Percentiles rank a stretch among this genome's conserved stretches.
Conservation (phyloP, 2,888 invertebrate species). For the Andrena bicolor region DNA sequence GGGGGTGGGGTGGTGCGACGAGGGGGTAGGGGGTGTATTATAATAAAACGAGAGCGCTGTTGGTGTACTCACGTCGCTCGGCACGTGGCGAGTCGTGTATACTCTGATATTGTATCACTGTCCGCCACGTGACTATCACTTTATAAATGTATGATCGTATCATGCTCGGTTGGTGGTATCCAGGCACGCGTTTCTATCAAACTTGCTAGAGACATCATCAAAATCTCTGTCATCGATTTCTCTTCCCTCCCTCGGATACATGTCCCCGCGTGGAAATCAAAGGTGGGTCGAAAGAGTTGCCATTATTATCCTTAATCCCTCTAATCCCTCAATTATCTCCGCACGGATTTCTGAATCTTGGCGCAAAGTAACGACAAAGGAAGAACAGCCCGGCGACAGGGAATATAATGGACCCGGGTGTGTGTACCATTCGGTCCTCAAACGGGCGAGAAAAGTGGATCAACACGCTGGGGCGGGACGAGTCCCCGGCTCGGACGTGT, state of each 20-base stretch:
- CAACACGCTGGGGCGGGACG: slow-evolving; percentile 60
- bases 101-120: slow-evolving; percentile 79
- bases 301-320: no score
- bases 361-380: background rate
- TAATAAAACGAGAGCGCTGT: slow-evolving; percentile 76
- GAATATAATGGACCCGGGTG: background rate
- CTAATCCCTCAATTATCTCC: no score
- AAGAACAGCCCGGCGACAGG: background rate
- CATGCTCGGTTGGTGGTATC: slow-evolving; percentile 60
- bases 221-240: background rate
- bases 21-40: slow-evolving; percentile 68
- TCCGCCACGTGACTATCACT: slow-evolving; percentile 81
- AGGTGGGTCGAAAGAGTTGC: no score
- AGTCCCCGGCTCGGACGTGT: slow-evolving; percentile 42
- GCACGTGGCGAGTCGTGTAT: slow-evolving; percentile 79
- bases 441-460: slow-evolving; percentile 62
- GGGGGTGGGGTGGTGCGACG: slow-evolving; percentile 64
- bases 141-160: slow-evolving; percentile 79
- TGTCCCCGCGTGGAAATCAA: no score
- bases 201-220: background rate
- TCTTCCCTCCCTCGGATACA: background rate
- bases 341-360: no score
- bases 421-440: slow-evolving; percentile 44
- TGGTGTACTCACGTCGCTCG: slow-evolving; percentile 74
- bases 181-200: slow-evolving; percentile 13